Conservation (phyloP, 2,888 invertebrate genomes). For the Trichacis sp. region DNA sequence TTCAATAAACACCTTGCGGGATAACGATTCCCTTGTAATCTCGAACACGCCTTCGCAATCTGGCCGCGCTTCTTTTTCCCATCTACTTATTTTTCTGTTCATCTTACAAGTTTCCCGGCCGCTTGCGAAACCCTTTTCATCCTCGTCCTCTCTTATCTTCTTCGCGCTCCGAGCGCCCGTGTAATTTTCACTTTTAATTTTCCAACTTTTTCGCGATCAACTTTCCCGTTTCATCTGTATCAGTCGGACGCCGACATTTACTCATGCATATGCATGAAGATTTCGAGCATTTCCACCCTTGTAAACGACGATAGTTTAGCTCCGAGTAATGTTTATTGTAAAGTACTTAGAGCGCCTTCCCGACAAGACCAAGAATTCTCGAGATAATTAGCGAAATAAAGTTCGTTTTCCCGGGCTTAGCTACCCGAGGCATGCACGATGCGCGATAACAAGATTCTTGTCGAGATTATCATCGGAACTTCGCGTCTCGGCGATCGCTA, state of each 20-base stretch:
- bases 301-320: conserved; percentile 20
- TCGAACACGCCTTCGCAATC: conserved; percentile 37
- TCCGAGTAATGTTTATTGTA: conserved; percentile 56
- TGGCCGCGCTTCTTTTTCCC: conserved; percentile 26
- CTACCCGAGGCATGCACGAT: conserved; percentile 24
- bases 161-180: conserved; percentile 10
- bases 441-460: conserved; percentile 28
- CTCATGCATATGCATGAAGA: conserved; percentile 29
- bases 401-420: conserved; percentile 51
- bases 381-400: conserved; percentile 68
- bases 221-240: conserved; percentile 14
- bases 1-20: conserved; percentile 50
- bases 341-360: conserved; percentile 35
- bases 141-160: not conserved
- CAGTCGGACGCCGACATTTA: too few relatives aligned
- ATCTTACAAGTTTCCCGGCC: conserved; percentile 9
- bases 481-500: too few relatives aligned
- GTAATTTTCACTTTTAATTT: conserved; percentile 47
- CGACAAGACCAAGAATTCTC: conserved; percentile 17
- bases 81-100: conserved; percentile 20
- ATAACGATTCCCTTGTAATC: conserved; percentile 50
- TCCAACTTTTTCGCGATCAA: conserved; percentile 40
- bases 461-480: conserved; percentile 57
- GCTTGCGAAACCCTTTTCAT: conserved; percentile 13
- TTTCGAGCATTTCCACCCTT: too few relatives aligned